Percentiles rank a stretch among this genome's conserved stretches.
These are phyloP conservation scores for Drosophila tsacasi DNA, from an alignment of 1,140 invertebrate species.

Conservation along the genomic window DNA sequence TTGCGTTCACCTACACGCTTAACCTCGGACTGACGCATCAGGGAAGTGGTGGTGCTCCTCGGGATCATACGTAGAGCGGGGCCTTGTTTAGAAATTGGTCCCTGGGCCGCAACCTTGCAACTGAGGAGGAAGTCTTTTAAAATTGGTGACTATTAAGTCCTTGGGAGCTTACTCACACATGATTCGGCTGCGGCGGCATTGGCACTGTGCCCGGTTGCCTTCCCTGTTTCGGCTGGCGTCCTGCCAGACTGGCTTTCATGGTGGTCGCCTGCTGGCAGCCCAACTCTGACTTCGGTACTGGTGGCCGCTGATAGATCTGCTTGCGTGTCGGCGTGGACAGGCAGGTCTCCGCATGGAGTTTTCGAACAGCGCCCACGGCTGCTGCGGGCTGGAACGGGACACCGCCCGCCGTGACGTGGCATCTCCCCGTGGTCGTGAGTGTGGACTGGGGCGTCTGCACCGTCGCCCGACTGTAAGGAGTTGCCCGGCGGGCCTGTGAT, in stretches of 20 bases:
- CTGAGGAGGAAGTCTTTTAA: neutral
- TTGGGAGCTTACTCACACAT: conserved; percentile 5
- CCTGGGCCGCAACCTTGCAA: conserved; percentile 11
- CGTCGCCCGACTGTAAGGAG: neutral
- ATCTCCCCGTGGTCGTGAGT: neutral
- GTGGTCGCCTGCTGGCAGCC: neutral
- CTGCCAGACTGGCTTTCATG: neutral
- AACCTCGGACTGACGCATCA: conserved; percentile 71
- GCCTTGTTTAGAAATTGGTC: conserved; percentile 9
- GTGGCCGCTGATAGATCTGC: conserved; percentile 1
- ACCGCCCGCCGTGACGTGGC: neutral
- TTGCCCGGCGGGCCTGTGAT: neutral
- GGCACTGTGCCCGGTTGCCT: neutral
- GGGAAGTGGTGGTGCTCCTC: conserved; percentile 63
- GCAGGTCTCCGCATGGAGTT: neutral
- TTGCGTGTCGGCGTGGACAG: neutral
- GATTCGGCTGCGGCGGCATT: conserved; percentile 5
- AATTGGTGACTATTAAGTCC: too few species aligned
- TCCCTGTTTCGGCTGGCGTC: neutral
- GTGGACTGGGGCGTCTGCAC: neutral
- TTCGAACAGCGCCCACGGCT: neutral
- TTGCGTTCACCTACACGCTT: conserved; percentile 58
- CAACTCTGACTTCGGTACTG: neutral
- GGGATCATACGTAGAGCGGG: conserved; percentile 36
- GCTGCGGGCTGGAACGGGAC: neutral